Evolutionary conservation across 2,888 invertebrate genomes (phyloP), one percentile per base, ranked within the genome.

Genomic region (Lymantria dispar): DNA sequence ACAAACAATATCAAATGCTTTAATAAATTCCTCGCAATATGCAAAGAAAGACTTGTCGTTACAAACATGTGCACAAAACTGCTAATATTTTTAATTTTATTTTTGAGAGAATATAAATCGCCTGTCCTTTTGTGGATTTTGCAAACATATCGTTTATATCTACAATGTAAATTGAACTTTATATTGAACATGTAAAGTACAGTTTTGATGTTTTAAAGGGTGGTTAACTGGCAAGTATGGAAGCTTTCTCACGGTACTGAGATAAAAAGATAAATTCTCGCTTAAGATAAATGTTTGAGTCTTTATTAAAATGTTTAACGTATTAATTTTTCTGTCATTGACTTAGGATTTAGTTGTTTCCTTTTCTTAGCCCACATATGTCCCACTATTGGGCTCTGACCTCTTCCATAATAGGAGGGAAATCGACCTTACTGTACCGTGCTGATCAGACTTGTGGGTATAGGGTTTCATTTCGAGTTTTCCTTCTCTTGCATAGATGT

Each of bases 161-260:
- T 8, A 8, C 15, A 42, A 29, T 10, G 8, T 5, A 45, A 45
- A 42, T 9, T 15, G 10, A 30, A 45, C 52, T 13, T 11, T 52
- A 38, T 0, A 0, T 0, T 3, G 9, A 0, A 8, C 0, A 0
- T 2, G 3, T 45, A 52, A 45, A 14, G 42, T 42, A 9, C 11
- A 3, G 37, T 30, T 51, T 47, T 29, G 11, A 0, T 0, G 30
- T n/a, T 3, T 12, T 8, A 3, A 8, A 5, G 14, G 33, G 5
- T 8, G 33, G 5, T 36, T 47, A 47, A 41, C 44, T 14, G n/a
- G 37, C 36, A 40, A 51, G 40, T 44, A 30, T 14, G 7, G 29
- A n/a, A 31, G 37, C 11, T 29, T 52, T 52, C 52, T 45, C 52
- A 52, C 52, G 52, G 15, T 48, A 29, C n/a, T 10, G 1, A 13